Percentiles rank a stretch among this genome's conserved stretches.
These are phyloP conservation scores for Dolomedes plantarius DNA, from an alignment of 2,888 invertebrate species.

Conservation along the genomic window DNA sequence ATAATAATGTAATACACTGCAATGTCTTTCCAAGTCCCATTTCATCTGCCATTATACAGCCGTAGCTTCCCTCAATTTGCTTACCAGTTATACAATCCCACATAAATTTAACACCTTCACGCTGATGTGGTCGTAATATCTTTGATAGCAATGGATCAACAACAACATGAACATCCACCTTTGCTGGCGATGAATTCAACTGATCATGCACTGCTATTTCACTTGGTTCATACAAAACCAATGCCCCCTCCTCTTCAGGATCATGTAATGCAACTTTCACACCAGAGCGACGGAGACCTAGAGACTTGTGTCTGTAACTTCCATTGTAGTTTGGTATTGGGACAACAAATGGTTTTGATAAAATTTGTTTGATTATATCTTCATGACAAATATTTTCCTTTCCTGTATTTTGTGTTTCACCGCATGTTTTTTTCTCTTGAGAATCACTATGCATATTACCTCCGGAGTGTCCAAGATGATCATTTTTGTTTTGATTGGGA, in stretches of 20 bases:
- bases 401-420: not conserved
- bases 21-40: slow-evolving; percentile 99
- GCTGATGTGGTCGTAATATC: slow-evolving; percentile 95
- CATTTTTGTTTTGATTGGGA: not conserved
- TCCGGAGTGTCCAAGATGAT: not conserved
- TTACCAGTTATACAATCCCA: slow-evolving; percentile 97
- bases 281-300: slow-evolving; percentile 85
- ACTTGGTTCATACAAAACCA: slow-evolving; percentile 91
- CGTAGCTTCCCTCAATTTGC: slow-evolving; percentile 89
- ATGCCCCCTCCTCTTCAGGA: slow-evolving; percentile 92
- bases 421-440: not conserved
- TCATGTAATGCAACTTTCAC: slow-evolving; percentile 88
- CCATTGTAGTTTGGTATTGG: slow-evolving; percentile 89
- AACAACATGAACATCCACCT: slow-evolving; percentile 90
- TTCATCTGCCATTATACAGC: slow-evolving; percentile 99
- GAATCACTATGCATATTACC: not conserved
- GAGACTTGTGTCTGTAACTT: slow-evolving; percentile 81
- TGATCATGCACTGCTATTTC: slow-evolving; percentile 90
- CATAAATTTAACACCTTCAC: slow-evolving; percentile 99
- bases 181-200: slow-evolving; percentile 83
- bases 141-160: slow-evolving; percentile 95
- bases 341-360: slow-evolving; percentile 91
- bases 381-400: slow-evolving; percentile 80
- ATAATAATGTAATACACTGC: slow-evolving; percentile 96
- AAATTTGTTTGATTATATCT: slow-evolving; percentile 86